Evolutionary conservation across 2,113 vertebrate genomes (phyloP), one percentile per base, ranked within the genome.

Genomic region (Rhinolophus sinicus): DNA sequence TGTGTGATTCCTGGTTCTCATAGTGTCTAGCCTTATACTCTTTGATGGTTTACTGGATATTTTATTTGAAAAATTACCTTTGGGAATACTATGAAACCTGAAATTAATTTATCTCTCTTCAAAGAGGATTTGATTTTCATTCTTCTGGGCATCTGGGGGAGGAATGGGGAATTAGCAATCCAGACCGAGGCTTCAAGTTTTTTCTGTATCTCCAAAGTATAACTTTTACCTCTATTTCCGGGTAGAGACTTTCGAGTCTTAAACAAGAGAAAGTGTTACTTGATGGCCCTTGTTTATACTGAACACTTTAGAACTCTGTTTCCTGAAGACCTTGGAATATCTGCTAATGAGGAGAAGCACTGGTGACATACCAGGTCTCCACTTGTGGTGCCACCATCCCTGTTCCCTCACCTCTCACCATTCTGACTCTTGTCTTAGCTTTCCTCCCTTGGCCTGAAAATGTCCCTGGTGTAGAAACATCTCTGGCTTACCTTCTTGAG

Each of bases 61-160:
- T 87, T 8, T 84, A 87, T 40, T 76, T 94, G 28, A 58, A 54
- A 56, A n/a, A 58, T 86, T 92, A 33, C 30, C n/a, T 83, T 87
- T 72, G 78, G 21, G 21, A 91, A 69, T 84, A 73, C 80, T 85
- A 88, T 86, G 44, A 97, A 47, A 73, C 1, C 5, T 30, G 26
- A 47, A 18, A 4, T 70, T 21, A 72, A 89, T 11, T 84, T 62
- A 67, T 47, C 16, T 70, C 69, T 58, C 35, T 75, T 84, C 28
- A 64, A 11, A 33, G 28, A 93, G 1, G 16, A 38, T 90, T 93
- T 90, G 70, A 52, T 84, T 78, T 93, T 86, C 13, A 88, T 80
- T 90, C 22, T 65, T 78, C 14, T 80, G 33, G 13, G 28, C 0
- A 47, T 84, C 26, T 69, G 4, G 26, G 40, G 40, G 40, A 6